A percentile compares a stretch with the other conserved stretches of the same genome.
Evolutionary conservation across 2,888 invertebrate genomes (phyloP).

Genomic region (Melolontha melolontha): DNA sequence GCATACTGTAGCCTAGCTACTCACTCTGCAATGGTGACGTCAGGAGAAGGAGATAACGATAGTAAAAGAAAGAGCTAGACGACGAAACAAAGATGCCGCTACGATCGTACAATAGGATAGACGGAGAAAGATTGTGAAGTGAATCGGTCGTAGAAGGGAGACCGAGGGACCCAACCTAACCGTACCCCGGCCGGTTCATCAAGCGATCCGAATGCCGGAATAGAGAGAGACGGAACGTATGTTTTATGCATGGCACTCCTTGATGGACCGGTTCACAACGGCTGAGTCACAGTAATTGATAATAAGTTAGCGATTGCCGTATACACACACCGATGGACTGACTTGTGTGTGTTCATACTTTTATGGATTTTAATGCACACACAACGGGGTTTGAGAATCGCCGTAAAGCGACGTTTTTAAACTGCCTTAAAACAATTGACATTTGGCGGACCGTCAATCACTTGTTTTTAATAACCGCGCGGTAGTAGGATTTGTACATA

Average conservation of each 20-base stretch:
- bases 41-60: slow-evolving; percentile 58
- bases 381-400: slow-evolving; percentile 32
- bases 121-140: slow-evolving; percentile 58
- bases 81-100: slow-evolving; percentile 2
- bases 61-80: slow-evolving; percentile 40
- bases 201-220: slow-evolving; percentile 66
- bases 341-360: slow-evolving; percentile 33
- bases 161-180: slow-evolving; percentile 62
- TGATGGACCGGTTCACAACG: slow-evolving; percentile 63
- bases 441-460: slow-evolving; percentile 39
- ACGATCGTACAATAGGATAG: slow-evolving; percentile 28
- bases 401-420: slow-evolving; percentile 34
- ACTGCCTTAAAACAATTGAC: slow-evolving; percentile 37
- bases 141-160: slow-evolving; percentile 63
- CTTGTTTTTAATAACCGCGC: slow-evolving; percentile 34
- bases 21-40: slow-evolving; percentile 65
- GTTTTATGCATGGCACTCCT: slow-evolving; percentile 65
- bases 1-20: slow-evolving; percentile 64
- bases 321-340: slow-evolving; percentile 45
- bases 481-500: slow-evolving; percentile 24
- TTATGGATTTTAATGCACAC: slow-evolving; percentile 39
- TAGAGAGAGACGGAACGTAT: slow-evolving; percentile 64
- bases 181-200: slow-evolving; percentile 62
- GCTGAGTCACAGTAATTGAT: slow-evolving; percentile 68
- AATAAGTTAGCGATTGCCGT: slow-evolving; percentile 65